Base-by-base conservation (phyloP, 30 jellyfish, hydroid and myxozoan genomes). In the Aurelia sp. region DNA sequence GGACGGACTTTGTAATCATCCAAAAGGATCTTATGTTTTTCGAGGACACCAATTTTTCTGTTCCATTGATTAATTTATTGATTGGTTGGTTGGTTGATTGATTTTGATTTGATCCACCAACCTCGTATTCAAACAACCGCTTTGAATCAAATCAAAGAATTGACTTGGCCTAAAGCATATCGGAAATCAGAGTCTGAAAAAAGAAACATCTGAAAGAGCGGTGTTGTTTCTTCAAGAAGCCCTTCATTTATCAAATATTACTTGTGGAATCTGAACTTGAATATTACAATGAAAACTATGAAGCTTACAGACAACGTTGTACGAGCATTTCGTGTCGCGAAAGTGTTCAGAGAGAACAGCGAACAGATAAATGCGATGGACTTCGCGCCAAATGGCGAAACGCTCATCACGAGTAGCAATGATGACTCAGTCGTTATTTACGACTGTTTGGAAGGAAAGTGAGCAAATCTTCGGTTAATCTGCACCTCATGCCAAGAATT, bases 391-490 rank as follows among this genome's bases (percentile, higher is more conserved):
- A 82, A 61, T 77, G 98, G 98, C 15, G 98, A 93, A 50, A 68
- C 91, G 2, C 78, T 93, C 50, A 90, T 93, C 21, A 80, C 98
- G 33, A 90, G 97, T 57, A 88, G 97, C 41, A 90, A 85, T 55
- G 98, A 93, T 83, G 98, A 93, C 57, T 88, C 98, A 5, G 89
- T 93, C 41, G 96, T 88, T 24, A 84, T 93, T 79, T 93, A 88
- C 68, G 97, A 93, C 84, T 93, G 98, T 57, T 41, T 93, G 64
- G 97, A 88, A 67, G 98, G 98, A 82, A 93, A 93, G 97, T 88
- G 71, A 80, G 98, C 11, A 7, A 31, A 35, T 79, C 8, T 15
- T 60, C 20, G 41, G 19, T n/a, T 8, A 2, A 19, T 19, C 4
- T 44, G n/a, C 30, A 52, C n/a, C 27, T 52, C 0, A 27, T 27